These are phyloP conservation scores for Hippocampus zosterae DNA, from an alignment of 2,113 vertebrate genomes.

Conservation along the genomic window DNA sequence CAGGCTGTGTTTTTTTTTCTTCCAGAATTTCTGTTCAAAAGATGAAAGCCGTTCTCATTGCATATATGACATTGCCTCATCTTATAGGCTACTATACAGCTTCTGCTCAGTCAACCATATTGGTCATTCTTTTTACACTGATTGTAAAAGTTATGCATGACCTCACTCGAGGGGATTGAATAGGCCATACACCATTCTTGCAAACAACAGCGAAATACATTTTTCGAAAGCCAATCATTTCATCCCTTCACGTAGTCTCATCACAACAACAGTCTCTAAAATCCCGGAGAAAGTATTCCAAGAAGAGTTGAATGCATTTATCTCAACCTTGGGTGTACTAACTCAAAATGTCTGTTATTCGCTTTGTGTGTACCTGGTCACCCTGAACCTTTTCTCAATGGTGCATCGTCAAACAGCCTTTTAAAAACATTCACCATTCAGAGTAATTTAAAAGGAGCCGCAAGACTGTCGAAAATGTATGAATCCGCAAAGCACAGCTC, in stretches of 20 bases:
- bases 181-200: not conserved
- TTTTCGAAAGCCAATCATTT: not conserved
- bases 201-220: not conserved
- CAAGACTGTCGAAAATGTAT: not conserved
- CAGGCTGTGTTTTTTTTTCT: not conserved
- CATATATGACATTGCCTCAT: not conserved
- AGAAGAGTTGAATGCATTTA: not conserved
- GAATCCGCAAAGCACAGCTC: not conserved
- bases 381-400: not conserved
- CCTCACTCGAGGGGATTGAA: constrained; percentile 1
- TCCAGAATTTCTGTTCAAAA: not conserved
- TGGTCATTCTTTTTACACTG: constrained; percentile 7
- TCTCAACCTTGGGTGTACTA: not conserved
- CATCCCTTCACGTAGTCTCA: not conserved
- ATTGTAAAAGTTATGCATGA: not conserved
- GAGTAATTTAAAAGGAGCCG: not conserved
- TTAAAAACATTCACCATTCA: not conserved
- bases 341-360: not conserved
- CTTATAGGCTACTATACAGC: not conserved
- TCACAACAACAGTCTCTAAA: not conserved
- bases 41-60: not conserved
- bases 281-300: not conserved
- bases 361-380: not conserved
- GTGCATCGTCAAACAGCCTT: not conserved
- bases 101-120: not conserved